Evolutionary conservation across 1,140 invertebrate species (phyloP).

Genomic region (Cydia amplana): DNA sequence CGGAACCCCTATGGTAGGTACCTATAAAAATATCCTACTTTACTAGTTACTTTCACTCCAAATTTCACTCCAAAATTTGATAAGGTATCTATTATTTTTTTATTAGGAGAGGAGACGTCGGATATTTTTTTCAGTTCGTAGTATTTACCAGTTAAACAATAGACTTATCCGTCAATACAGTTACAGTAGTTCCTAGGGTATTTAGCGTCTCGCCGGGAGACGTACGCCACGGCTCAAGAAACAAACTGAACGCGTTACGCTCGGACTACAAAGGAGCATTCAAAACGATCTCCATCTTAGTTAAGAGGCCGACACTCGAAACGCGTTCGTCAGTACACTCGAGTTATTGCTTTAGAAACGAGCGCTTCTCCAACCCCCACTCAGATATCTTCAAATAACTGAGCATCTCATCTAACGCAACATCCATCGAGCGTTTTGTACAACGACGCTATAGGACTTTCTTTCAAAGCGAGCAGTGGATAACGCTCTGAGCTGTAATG

Average conservation of each 20-base stretch:
- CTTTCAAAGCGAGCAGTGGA: not conserved
- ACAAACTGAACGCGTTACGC: slow-evolving; percentile 38
- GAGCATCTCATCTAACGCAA: not conserved
- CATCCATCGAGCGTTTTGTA: not conserved
- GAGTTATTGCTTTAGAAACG: slow-evolving; percentile 70
- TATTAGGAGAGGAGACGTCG: no score
- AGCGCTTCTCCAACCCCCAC: slow-evolving; percentile 50
- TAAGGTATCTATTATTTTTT: no score
- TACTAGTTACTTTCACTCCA: no score
- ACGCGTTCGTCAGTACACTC: slow-evolving; percentile 68
- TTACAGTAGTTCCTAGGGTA: slow-evolving; percentile 2
- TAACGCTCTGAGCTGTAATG: no score
- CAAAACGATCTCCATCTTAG: slow-evolving; percentile 61
- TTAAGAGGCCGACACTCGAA: slow-evolving; percentile 58
- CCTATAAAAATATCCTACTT: no score
- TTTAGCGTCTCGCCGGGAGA: slow-evolving; percentile 1
- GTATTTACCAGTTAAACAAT: not conserved
- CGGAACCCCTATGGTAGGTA: no score
- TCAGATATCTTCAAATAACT: slow-evolving; percentile 18
- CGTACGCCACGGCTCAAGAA: slow-evolving; percentile 24
- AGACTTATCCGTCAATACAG: not conserved
- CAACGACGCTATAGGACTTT: not conserved
- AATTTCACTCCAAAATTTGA: no score
- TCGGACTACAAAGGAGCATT: slow-evolving; percentile 54
- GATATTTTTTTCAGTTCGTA: no score